Evolutionary conservation across 2,888 invertebrate species (phyloP).

Genomic region (Trichopoda pennipes): DNA sequence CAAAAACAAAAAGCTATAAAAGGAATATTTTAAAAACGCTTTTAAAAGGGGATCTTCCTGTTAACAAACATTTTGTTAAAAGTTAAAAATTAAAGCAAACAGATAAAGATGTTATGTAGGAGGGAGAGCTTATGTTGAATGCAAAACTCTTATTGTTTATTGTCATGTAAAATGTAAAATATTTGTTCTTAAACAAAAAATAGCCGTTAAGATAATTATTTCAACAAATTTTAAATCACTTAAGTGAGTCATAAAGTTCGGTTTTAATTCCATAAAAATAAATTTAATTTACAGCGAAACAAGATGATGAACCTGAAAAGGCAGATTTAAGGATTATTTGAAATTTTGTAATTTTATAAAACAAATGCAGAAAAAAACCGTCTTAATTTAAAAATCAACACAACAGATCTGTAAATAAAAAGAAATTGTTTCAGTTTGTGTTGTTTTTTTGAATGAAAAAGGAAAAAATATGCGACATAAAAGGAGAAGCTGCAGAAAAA

Average conservation of each 20-base stretch:
- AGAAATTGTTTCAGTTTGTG: background rate
- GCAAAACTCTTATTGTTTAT: slow-evolving; percentile 20
- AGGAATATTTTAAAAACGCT: slow-evolving; percentile 19
- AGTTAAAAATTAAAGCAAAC: slow-evolving; percentile 3
- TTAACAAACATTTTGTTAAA: slow-evolving; percentile 3
- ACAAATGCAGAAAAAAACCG: slow-evolving; percentile 37
- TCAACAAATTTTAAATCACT: slow-evolving; percentile 35
- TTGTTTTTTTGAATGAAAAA: slow-evolving; percentile 18
- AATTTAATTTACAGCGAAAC: slow-evolving; percentile 10
- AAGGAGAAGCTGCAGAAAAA: background rate
- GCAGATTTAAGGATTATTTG: slow-evolving; percentile 11
- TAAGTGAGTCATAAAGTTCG: slow-evolving; percentile 38
- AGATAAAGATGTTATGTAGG: slow-evolving; percentile 49
- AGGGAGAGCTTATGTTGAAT: background rate
- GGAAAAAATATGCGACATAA: background rate
- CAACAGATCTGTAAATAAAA: slow-evolving; percentile 51
- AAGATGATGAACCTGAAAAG: background rate
- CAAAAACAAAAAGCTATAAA: slow-evolving; percentile 18
- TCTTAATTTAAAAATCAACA: slow-evolving; percentile 39
- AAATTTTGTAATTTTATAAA: slow-evolving; percentile 6
- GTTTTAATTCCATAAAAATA: slow-evolving; percentile 6
- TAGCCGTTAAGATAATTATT: slow-evolving; percentile 24
- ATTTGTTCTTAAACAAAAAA: slow-evolving; percentile 3
- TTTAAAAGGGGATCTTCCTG: slow-evolving; percentile 9
- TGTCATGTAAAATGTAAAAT: slow-evolving; percentile 32